phyloP scores from a whole-genome alignment of 1,140 invertebrate species.

The Ceratosolen solmsi region DNA sequence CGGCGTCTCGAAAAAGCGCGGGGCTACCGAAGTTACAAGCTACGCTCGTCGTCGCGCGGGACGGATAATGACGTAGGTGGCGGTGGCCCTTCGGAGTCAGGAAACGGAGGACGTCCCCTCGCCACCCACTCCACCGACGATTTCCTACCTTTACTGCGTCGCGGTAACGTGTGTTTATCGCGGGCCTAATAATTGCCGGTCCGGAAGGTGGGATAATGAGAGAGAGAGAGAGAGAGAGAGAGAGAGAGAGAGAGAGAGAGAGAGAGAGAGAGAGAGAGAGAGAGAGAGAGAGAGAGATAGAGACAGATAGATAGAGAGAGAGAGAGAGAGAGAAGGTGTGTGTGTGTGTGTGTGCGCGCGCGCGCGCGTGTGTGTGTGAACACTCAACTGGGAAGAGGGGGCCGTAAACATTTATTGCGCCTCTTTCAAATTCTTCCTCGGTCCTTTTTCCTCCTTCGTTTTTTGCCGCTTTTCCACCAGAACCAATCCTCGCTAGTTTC shows the following conservation, averaged over 20 bases:
- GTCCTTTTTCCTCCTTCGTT: not conserved
- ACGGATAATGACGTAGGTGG: not conserved
- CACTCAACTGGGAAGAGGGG: too few relatives aligned
- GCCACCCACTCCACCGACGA: too few relatives aligned
- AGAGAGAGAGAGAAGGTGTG: too few relatives aligned
- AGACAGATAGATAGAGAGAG: too few relatives aligned
- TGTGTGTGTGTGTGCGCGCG: too few relatives aligned
- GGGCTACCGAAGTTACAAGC: slow-evolving; percentile 17
- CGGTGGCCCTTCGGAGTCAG: not conserved
- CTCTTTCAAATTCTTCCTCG: not conserved
- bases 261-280: too few relatives aligned
- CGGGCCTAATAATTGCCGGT: not conserved
- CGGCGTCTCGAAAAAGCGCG: slow-evolving; percentile 30
- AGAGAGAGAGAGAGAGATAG: too few relatives aligned
- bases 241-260: too few relatives aligned
- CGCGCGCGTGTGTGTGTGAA: too few relatives aligned
- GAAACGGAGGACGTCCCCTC: not conserved
- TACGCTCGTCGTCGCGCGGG: not conserved
- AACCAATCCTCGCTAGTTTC: not conserved
- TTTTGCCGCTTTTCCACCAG: not conserved
- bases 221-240: too few relatives aligned
- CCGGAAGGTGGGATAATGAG: not conserved
- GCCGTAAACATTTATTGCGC: slow-evolving; percentile 32
- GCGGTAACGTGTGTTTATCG: slow-evolving; percentile 24
- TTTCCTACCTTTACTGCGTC: not conserved